Conservation (phyloP, 92 coral and sea anemone species). For the Metridium senile region DNA sequence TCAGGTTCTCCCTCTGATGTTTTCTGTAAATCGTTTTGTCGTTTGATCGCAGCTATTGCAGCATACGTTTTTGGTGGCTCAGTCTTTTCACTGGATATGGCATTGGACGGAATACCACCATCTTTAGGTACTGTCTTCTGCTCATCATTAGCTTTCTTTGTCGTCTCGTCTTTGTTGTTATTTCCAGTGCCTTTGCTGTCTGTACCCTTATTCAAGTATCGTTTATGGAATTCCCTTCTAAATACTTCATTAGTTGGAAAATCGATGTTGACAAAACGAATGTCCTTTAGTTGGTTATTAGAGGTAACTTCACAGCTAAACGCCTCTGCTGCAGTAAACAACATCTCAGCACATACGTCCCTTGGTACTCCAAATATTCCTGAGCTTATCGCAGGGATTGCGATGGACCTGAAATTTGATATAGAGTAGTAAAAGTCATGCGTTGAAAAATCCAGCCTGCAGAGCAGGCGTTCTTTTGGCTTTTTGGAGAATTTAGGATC, state of each 20-base stretch:
- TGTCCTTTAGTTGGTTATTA: constrained; percentile 45
- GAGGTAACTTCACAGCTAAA: constrained; percentile 32
- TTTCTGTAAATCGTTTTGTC: too few relatives aligned
- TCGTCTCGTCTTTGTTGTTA: background rate
- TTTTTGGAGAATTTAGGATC: too few relatives aligned
- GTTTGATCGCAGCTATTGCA: too few relatives aligned
- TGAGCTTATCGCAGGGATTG: constrained; percentile 75
- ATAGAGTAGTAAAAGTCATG: background rate
- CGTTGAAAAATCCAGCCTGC: too few relatives aligned
- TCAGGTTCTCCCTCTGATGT: background rate
- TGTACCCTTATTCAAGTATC: constrained; percentile 12
- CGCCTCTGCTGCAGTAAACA: constrained; percentile 53
- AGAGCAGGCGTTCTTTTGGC: too few relatives aligned
- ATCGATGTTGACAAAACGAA: constrained; percentile 80
- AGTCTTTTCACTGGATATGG: too few relatives aligned
- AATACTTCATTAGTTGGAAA: constrained; percentile 56
- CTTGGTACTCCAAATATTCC: constrained; percentile 76
- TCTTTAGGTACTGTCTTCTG: too few relatives aligned
- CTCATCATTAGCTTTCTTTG: too few relatives aligned
- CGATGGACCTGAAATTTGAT: constrained; percentile 25
- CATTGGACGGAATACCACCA: too few relatives aligned
- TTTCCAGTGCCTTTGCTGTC: background rate
- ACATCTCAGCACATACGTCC: constrained; percentile 57
- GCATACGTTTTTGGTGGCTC: too few relatives aligned
- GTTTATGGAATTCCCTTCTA: constrained; percentile 53